Evolutionary conservation across 2,888 invertebrate species (phyloP), one percentile per base, ranked within the genome.

Genomic region (Dichetophora obliterata): DNA sequence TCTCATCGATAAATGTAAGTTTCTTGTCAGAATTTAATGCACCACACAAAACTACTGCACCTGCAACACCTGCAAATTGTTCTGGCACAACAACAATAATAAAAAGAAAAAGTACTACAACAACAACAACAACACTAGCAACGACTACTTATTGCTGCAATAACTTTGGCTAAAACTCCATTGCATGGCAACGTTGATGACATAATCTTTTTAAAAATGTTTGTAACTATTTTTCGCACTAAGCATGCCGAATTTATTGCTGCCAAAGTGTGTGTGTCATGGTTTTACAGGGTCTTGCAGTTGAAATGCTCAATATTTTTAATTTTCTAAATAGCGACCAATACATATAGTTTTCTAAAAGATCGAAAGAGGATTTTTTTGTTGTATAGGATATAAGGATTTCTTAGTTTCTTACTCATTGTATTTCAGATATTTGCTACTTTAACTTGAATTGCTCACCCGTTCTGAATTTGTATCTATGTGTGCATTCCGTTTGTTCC

Each of bases 21-120:
- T 59, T 59, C 57, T 59, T 59, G 57, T 59, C 57, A 24, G 24
- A 22, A 14, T 27, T 24, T 59, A 22, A 22, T 19, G 11, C 11
- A 14, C 11, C 27, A 11, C 19, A 24, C 57, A 59, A 24, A 22
- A 24, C 11, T 9, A 27, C 57, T 59, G 57, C 57, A 27, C 9
- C 57, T 59, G 19, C 57, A 27, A 59, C 71, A 57, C 71, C 71
- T 71, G 71, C 11, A 22, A 71, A 43, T 43, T 43, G 43, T 43
- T 57, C 57, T 14, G 9, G n/a, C n/a, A 50, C 5, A 68, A 68
- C 14, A 68, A 68, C 37, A 19, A 65, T 34, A 37, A 65, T 31
- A 11, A 63, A 31, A 16, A 63, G 9, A 63, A 22, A 27, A 22
- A 61, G 22, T 27, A 48, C 16, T 43, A 69, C 27, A 69, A 50